Evolutionary conservation across 2,888 invertebrate genomes (phyloP), one percentile per base, ranked within the genome.

Genomic region (Liopterus haemorrhoidalis): DNA sequence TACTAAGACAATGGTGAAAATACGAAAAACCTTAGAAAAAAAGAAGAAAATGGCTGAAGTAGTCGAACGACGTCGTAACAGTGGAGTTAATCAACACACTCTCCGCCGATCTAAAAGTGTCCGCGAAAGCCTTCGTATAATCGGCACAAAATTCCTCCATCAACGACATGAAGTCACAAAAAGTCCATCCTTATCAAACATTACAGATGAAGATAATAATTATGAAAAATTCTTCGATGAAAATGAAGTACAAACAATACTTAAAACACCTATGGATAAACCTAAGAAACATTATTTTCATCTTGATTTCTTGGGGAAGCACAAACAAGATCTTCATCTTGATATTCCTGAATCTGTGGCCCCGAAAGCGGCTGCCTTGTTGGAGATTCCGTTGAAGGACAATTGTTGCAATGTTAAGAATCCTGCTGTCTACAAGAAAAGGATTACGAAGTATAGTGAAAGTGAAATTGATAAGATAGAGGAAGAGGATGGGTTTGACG

Each of bases 61-160:
- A 27, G 51, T 64, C 25, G 55, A 62, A n/a, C 52, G 64, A 36
- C 59, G 64, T 19, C 51, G 56, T 20, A 47, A 40, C 3, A 49
- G 44, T 15, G 33, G 33, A 14, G 31, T 42, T 8, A n/a, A 41
- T 20, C 25, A 27, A 8, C 48, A 49, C 19, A 71, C 69, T 49
- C 54, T 75, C 56, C 78, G 80, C 54, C 76, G 83, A 54, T 75
- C 81, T 54, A 74, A 79, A 64, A 82, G 82, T 53, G 81, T 83
- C 62, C 74, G 83, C 57, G 78, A 81, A 54, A 82, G 82, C 54
- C 68, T 84, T 54, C 76, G 82, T 53, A 66, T 79, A 62, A 76
- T 84, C 48, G 76, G 79, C 49, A 73, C 74, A 57, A 77, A 78
- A 63, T 76, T 78, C 70, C 53, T 68, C 35, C 54, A 59, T 46